A percentile compares a stretch with the other conserved stretches of the same genome.
phyloP scores from a whole-genome alignment of 1,140 invertebrate genomes.

The Bemisia tabaci region DNA sequence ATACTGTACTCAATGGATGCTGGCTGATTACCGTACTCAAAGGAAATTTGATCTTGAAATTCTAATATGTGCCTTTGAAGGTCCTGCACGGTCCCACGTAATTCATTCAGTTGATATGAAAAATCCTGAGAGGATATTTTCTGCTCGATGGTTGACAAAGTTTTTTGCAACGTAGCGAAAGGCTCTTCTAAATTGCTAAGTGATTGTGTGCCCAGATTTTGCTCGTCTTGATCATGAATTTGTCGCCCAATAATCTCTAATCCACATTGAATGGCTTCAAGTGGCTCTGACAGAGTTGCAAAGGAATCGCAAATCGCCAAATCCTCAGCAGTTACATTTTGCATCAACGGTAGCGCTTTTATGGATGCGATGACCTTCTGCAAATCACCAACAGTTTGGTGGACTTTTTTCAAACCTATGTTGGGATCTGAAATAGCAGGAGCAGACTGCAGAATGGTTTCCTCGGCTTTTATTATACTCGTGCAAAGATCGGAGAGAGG shows the following conservation, averaged over 20 bases:
- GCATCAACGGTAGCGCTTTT: not conserved
- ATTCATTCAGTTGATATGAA: constrained; percentile 9
- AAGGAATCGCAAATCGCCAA: not conserved
- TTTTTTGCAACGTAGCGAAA: constrained; percentile 22
- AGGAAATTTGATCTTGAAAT: constrained; percentile 23
- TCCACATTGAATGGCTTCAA: not conserved
- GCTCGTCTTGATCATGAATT: constrained; percentile 19
- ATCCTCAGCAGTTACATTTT: not conserved
- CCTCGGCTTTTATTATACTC: constrained; percentile 20
- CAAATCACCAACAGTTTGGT: constrained; percentile 12
- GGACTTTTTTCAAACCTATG: constrained; percentile 18
- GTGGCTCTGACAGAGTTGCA: not conserved
- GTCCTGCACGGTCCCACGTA: constrained; percentile 21
- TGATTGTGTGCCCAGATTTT: constrained; percentile 14
- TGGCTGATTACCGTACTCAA: constrained; percentile 23
- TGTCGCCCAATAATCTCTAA: not conserved
- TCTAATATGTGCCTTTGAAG: constrained; percentile 21
- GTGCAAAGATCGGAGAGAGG: constrained; percentile 19
- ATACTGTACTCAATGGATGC: constrained; percentile 21
- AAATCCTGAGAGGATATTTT: constrained; percentile 14
- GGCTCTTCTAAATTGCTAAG: constrained; percentile 21
- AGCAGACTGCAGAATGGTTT: constrained; percentile 15
- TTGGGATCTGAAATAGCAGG: constrained; percentile 16
- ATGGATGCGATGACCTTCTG: not conserved
- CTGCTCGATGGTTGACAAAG: constrained; percentile 11